Conservation (phyloP, 2,888 invertebrate species). For the Heliconius erato region DNA sequence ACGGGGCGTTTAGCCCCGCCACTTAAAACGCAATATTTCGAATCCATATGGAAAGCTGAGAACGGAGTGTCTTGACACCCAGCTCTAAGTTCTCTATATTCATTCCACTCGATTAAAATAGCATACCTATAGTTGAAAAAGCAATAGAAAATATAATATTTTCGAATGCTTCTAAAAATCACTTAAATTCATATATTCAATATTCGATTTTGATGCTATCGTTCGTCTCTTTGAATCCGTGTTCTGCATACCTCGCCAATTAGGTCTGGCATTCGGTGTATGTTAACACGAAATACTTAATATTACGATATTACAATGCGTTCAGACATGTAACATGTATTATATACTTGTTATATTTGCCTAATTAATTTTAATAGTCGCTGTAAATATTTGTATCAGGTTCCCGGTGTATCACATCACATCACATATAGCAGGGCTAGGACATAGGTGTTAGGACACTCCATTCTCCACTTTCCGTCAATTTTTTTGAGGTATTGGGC, state of each 20-base stretch:
- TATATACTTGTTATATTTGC: neutral
- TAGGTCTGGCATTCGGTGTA: slow-evolving; percentile 6
- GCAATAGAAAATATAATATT: too few relatives aligned
- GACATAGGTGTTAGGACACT: too few relatives aligned
- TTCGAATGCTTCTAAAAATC: neutral
- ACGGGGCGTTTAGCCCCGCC: neutral
- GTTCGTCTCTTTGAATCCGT: neutral
- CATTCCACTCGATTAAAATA: too few relatives aligned
- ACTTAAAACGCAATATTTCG: too few relatives aligned
- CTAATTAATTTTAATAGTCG: neutral
- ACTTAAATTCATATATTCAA: neutral
- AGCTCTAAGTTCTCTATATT: too few relatives aligned
- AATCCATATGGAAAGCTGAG: neutral
- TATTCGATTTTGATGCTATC: neutral
- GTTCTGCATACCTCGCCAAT: slow-evolving; percentile 21
- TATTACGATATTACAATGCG: slow-evolving; percentile 7
- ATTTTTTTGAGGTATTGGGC: too few relatives aligned
- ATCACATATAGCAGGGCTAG: too few relatives aligned
- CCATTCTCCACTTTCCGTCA: too few relatives aligned
- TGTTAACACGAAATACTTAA: slow-evolving; percentile 6
- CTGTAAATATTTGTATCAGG: too few relatives aligned
- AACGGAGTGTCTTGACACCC: neutral
- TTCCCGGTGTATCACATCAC: too few relatives aligned
- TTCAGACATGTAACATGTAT: neutral
- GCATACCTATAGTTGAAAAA: too few relatives aligned